Evolutionary conservation across 2,888 invertebrate species (phyloP).

Genomic region (Candidula unifasciata): DNA sequence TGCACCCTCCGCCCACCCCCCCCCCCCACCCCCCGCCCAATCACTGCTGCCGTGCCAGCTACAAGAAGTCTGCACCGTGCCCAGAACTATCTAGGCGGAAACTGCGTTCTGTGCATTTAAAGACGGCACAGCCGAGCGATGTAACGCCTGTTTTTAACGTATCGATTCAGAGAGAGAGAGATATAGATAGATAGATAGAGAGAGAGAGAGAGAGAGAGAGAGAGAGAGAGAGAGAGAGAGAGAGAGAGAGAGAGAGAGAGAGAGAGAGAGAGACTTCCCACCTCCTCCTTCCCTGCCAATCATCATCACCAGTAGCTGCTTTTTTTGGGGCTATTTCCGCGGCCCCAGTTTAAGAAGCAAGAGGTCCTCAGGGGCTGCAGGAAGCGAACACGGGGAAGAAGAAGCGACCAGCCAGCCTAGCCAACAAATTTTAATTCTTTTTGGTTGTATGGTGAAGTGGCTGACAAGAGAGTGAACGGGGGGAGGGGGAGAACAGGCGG

Average conservation of each 20-base stretch:
- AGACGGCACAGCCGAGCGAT: neutral
- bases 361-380: neutral
- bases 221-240: no score
- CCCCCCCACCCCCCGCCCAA: no score
- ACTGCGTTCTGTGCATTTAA: neutral
- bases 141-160: neutral
- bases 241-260: neutral
- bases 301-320: slow-evolving; percentile 6
- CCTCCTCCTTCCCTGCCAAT: neutral
- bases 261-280: no score
- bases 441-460: slow-evolving; percentile 14
- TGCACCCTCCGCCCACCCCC: no score
- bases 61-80: no score
- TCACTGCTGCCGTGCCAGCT: no score
- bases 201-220: no score
- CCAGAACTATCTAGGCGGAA: neutral
- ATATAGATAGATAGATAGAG: no score
- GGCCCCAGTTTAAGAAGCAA: neutral
- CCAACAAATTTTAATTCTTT: neutral
- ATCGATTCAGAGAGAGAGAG: neutral
- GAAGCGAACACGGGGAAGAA: neutral
- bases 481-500: neutral
- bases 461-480: neutral
- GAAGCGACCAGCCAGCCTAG: no score
- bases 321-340: neutral